Evolutionary conservation across 2,797 vertebrate genomes (phyloP).

Genomic region (Sciurus vulgaris): DNA sequence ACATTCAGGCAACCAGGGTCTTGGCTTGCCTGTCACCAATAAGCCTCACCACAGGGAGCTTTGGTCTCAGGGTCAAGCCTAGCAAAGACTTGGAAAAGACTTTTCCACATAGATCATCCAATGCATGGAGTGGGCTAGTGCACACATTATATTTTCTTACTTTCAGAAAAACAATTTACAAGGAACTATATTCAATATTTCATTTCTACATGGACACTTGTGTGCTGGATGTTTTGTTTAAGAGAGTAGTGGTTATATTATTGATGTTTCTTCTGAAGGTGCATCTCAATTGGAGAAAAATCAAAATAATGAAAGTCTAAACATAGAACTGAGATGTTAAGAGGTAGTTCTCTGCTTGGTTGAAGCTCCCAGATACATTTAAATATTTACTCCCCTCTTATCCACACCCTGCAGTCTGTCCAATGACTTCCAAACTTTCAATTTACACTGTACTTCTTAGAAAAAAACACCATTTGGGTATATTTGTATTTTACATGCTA

Average conservation of each 20-base stretch:
- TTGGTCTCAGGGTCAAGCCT: not conserved
- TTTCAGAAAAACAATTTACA: slow-evolving; percentile 17
- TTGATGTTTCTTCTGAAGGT: not conserved
- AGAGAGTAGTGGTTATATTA: not conserved
- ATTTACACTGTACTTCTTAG: slow-evolving; percentile 13
- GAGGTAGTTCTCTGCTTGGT: not conserved
- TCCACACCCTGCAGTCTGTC: not conserved
- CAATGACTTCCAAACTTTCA: not conserved
- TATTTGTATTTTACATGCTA: not conserved
- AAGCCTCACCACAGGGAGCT: not conserved
- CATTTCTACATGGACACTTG: not conserved
- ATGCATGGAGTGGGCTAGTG: no score
- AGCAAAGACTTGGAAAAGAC: not conserved
- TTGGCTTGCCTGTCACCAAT: not conserved
- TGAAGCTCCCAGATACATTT: not conserved
- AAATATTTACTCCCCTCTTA: not conserved
- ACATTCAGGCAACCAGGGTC: not conserved
- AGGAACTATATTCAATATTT: not conserved
- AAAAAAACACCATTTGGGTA: not conserved
- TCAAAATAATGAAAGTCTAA: slow-evolving; percentile 31
- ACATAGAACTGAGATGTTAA: not conserved
- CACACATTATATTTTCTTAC: not conserved
- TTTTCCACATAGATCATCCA: not conserved
- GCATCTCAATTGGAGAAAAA: slow-evolving; percentile 21
- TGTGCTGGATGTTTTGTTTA: not conserved